These are phyloP conservation scores for Galago senegalensis DNA, from an alignment of 2,797 vertebrate species.

Conservation along the genomic window DNA sequence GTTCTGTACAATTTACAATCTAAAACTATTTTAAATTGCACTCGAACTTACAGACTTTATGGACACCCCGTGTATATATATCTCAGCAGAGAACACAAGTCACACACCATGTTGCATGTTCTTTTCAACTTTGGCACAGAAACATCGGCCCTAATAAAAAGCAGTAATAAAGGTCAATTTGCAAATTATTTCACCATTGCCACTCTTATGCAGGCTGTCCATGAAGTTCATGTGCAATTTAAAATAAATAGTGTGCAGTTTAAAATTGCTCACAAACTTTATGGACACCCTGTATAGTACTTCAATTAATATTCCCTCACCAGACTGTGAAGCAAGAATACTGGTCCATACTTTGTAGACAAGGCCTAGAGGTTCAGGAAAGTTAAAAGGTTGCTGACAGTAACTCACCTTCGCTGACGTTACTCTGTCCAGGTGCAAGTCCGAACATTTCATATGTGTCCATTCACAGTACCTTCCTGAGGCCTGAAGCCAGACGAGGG, in stretches of 20 bases:
- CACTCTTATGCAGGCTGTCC: neutral
- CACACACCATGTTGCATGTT: neutral
- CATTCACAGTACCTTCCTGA: neutral
- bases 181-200: neutral
- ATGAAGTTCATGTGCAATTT: too few species aligned
- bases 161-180: neutral
- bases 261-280: too few species aligned
- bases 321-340: neutral
- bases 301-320: neutral
- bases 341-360: slow-evolving; percentile 5
- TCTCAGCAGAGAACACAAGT: neutral
- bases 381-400: neutral
- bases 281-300: too few species aligned
- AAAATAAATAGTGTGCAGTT: too few species aligned
- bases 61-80: neutral
- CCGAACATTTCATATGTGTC: neutral
- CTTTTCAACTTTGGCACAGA: slow-evolving; percentile 37
- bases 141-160: neutral
- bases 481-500: neutral
- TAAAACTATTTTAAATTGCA: too few species aligned
- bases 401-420: slow-evolving; percentile 6
- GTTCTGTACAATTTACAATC: too few species aligned
- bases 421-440: neutral
- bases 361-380: neutral
- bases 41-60: too few species aligned